phyloP scores from a whole-genome alignment of 2,888 invertebrate species.

The Zhuqinia jingwanae region DNA sequence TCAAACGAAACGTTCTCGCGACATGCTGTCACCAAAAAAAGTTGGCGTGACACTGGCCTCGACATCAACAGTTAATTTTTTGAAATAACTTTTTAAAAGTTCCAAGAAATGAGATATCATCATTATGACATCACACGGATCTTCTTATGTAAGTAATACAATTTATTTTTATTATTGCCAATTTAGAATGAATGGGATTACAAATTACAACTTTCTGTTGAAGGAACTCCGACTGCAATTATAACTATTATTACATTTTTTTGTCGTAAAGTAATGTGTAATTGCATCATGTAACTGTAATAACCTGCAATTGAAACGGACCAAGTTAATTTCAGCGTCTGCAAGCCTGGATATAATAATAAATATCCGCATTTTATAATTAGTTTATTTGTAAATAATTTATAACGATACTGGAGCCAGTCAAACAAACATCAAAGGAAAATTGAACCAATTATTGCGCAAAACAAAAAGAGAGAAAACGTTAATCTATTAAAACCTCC shows the following conservation, averaged over 20 bases:
- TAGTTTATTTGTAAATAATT: not conserved
- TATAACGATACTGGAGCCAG: not conserved
- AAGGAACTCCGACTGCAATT: no score
- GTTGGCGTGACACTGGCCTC: slow-evolving; percentile 17
- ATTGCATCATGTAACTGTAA: no score
- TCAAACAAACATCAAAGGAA: not conserved
- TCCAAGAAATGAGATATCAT: not conserved
- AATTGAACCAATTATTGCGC: not conserved
- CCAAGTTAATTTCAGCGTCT: not conserved
- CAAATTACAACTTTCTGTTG: no score
- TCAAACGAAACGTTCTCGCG: slow-evolving; percentile 34
- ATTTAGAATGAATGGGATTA: not conserved
- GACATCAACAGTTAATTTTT: no score
- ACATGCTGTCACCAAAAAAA: slow-evolving; percentile 51
- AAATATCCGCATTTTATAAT: slow-evolving; percentile 11
- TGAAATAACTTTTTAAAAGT: no score
- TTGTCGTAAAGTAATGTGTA: not conserved
- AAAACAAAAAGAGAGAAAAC: no score
- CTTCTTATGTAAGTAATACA: not conserved
- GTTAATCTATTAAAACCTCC: no score
- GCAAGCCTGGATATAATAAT: slow-evolving; percentile 15
- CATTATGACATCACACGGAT: not conserved
- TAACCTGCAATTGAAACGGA: no score
- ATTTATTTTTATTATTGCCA: not conserved
- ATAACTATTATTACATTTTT: no score